Evolutionary conservation across 2,888 invertebrate species (phyloP).

Genomic region (Lobophora halterata): DNA sequence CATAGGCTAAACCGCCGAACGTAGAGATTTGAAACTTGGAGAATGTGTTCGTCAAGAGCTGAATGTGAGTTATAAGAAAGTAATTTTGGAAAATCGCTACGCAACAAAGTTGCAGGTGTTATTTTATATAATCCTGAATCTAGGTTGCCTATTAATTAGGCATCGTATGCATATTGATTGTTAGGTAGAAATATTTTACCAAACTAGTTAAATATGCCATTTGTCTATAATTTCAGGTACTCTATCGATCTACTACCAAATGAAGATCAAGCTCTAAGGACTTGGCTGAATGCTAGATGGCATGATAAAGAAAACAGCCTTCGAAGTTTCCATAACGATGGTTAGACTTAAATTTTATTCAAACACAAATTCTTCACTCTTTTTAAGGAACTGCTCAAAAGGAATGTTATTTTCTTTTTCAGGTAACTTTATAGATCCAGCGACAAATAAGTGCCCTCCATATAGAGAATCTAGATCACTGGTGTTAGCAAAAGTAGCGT

Average conservation of each 20-base stretch:
- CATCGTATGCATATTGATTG: too few relatives aligned
- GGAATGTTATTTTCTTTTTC: conserved; percentile 38
- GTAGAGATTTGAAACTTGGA: too few relatives aligned
- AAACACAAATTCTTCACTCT: too few relatives aligned
- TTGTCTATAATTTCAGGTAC: conserved; percentile 83
- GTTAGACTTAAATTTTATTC: conserved; percentile 37
- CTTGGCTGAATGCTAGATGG: conserved; percentile 85
- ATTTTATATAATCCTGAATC: too few relatives aligned
- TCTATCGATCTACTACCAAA: conserved; percentile 79
- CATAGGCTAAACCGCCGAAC: too few relatives aligned
- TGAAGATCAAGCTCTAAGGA: conserved; percentile 77
- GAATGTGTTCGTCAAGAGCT: too few relatives aligned
- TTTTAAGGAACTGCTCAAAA: background rate
- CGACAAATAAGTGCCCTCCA: conserved; percentile 45
- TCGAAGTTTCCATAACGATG: conserved; percentile 79
- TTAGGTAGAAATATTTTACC: too few relatives aligned
- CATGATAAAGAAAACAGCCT: conserved; percentile 83
- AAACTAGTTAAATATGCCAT: too few relatives aligned
- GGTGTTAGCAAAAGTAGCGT: conserved; percentile 62
- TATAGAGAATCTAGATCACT: conserved; percentile 52
- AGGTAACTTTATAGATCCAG: conserved; percentile 61
- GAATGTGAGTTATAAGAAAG: too few relatives aligned
- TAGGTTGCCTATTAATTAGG: too few relatives aligned
- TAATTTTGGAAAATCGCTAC: too few relatives aligned
- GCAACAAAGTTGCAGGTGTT: too few relatives aligned